A percentile compares a stretch with the other conserved stretches of the same genome.
Evolutionary conservation across 37 sponge, comb jelly and placozoan species (phyloP).

Genomic region (Tethya wilhelma): DNA sequence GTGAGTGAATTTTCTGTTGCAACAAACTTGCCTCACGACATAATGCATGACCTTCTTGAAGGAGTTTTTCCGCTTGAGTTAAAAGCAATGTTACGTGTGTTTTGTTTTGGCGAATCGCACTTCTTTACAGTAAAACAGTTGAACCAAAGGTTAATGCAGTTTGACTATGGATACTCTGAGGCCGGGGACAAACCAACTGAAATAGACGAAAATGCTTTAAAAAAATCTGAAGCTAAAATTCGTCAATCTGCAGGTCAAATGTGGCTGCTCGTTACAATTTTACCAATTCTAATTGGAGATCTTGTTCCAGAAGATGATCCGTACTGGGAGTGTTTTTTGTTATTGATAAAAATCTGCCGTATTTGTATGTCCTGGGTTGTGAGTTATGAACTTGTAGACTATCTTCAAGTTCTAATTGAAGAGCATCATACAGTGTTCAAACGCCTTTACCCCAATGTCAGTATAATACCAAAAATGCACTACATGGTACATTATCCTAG

Average conservation of each 20-base stretch:
- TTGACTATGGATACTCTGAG: conserved; percentile 47
- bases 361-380: background rate
- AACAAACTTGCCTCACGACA: conserved; percentile 35
- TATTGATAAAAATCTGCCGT: conserved; percentile 29
- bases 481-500: conserved; percentile 45
- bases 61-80: conserved; percentile 45
- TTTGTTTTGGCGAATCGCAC: background rate
- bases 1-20: too few relatives aligned
- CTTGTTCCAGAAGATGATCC: conserved; percentile 23
- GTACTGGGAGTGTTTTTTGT: conserved; percentile 25
- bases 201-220: background rate
- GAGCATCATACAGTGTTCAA: conserved; percentile 22
- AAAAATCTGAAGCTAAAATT: background rate
- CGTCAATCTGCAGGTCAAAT: background rate
- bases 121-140: conserved; percentile 15
- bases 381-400: background rate
- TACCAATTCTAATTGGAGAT: conserved; percentile 33
- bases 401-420: conserved; percentile 20
- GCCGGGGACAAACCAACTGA: conserved; percentile 4
- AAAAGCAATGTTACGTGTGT: conserved; percentile 15
- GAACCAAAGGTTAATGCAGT: conserved; percentile 5
- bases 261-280: background rate
- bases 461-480: conserved; percentile 53
- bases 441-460: background rate
- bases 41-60: conserved; percentile 51